Conservation (phyloP, 2,797 vertebrate genomes). For the Pseudochirops corinnae region DNA sequence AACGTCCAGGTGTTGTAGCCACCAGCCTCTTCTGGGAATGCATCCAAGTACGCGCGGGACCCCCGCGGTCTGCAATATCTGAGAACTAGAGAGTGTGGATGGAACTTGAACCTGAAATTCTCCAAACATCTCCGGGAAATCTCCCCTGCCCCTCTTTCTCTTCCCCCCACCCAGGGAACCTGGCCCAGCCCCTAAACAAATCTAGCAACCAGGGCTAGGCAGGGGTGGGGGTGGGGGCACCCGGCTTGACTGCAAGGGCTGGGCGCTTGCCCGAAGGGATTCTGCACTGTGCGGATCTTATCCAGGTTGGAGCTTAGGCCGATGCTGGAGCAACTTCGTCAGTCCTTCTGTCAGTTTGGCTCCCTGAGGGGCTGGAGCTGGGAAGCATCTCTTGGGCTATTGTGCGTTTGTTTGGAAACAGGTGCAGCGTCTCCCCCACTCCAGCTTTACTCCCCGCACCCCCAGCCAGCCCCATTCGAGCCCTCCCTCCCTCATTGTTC, state of each 20-base stretch:
- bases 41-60: neutral
- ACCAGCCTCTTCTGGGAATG: neutral
- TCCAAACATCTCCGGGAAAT: neutral
- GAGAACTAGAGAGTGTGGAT: neutral
- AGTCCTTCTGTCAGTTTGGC: neutral
- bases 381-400: neutral
- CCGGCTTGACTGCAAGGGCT: neutral
- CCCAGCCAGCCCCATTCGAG: neutral
- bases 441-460: neutral
- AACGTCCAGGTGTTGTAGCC: neutral
- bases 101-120: neutral
- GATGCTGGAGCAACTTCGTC: neutral
- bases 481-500: neutral
- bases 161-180: neutral
- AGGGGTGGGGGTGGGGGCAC: neutral
- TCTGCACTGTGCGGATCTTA: neutral
- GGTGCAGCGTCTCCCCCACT: neutral
- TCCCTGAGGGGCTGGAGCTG: neutral
- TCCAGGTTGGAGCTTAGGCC: neutral
- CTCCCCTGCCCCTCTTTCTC: slow-evolving; percentile 50
- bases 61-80: neutral
- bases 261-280: neutral
- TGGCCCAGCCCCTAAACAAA: neutral
- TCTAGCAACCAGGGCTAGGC: neutral
- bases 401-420: slow-evolving; percentile 6